Percentiles rank a stretch among this genome's conserved stretches.
Conservation (phyloP, 2,797 vertebrate species). For the Thunnus albacares region DNA sequence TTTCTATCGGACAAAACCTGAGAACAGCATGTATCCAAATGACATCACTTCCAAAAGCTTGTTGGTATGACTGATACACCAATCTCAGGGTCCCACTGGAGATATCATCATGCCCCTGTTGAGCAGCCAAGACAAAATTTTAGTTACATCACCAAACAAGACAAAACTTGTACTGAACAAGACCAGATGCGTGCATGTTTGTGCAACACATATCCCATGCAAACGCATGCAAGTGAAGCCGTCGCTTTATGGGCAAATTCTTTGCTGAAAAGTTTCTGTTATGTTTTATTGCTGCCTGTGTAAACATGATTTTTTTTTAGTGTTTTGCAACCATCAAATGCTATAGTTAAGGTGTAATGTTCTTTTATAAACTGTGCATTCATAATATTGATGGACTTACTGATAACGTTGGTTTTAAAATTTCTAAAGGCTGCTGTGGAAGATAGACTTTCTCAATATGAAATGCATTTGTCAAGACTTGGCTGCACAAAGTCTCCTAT, state of each 20-base stretch:
- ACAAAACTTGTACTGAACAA: slow-evolving; percentile 43
- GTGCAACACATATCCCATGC: neutral
- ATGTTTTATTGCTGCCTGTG: slow-evolving; percentile 4
- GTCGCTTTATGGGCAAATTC: neutral
- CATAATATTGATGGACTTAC: neutral
- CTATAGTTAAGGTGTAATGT: neutral
- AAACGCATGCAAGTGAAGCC: neutral
- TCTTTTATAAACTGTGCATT: neutral
- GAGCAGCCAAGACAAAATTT: slow-evolving; percentile 37
- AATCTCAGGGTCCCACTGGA: neutral
- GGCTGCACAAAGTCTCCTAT: neutral
- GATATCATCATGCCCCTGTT: slow-evolving; percentile 23
- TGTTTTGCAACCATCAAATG: neutral
- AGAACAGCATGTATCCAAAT: neutral
- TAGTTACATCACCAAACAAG: slow-evolving; percentile 41
- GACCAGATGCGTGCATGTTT: slow-evolving; percentile 36
- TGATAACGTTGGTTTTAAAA: slow-evolving; percentile 2
- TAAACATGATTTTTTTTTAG: neutral
- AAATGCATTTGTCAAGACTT: slow-evolving; percentile 15
- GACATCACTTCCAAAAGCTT: neutral
- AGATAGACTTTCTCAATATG: slow-evolving; percentile 2
- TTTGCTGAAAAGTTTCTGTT: neutral
- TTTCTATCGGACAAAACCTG: neutral
- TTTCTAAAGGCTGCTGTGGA: neutral
- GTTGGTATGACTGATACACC: neutral